A percentile compares a stretch with the other conserved stretches of the same genome.
Conservation (phyloP, 2,888 invertebrate species). For the Ptilodon capucinus region DNA sequence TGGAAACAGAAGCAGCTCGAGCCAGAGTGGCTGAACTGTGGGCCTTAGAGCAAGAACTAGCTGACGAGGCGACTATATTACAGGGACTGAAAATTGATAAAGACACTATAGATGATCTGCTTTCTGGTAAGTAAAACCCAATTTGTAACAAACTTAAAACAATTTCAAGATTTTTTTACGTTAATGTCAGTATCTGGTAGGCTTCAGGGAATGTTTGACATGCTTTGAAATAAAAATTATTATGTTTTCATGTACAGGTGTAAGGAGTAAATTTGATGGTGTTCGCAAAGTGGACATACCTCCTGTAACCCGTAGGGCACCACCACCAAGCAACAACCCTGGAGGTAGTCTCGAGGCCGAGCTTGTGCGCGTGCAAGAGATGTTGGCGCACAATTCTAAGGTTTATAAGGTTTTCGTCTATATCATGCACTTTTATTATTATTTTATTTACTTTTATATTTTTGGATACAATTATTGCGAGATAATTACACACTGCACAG, state of each 20-base stretch:
- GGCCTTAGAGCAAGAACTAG: conserved; percentile 75
- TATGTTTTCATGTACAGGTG: no score
- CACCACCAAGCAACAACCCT: conserved; percentile 14
- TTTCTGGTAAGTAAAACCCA: conserved; percentile 52
- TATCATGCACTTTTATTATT: conserved; percentile 76
- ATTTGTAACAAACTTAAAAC: not conserved
- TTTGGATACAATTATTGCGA: not conserved
- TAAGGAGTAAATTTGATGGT: conserved; percentile 64
- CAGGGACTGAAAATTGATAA: conserved; percentile 75
- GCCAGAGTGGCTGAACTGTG: conserved; percentile 75
- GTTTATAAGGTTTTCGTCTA: conserved; percentile 87
- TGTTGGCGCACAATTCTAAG: conserved; percentile 96
- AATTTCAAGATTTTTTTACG: not conserved
- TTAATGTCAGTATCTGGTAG: not conserved
- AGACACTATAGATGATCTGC: conserved; percentile 72
- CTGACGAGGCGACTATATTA: conserved; percentile 76
- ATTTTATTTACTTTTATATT: conserved; percentile 38
- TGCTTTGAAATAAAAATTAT: no score
- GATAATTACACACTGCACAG: not conserved
- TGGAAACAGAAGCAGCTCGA: conserved; percentile 75
- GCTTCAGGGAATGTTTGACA: not conserved
- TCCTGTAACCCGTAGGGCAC: conserved; percentile 15
- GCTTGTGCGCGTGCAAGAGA: conserved; percentile 90
- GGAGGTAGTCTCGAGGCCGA: conserved; percentile 86
- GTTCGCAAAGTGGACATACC: conserved; percentile 46